phyloP scores from a whole-genome alignment of 2,888 invertebrate species.

The Saturnia pavonia region DNA sequence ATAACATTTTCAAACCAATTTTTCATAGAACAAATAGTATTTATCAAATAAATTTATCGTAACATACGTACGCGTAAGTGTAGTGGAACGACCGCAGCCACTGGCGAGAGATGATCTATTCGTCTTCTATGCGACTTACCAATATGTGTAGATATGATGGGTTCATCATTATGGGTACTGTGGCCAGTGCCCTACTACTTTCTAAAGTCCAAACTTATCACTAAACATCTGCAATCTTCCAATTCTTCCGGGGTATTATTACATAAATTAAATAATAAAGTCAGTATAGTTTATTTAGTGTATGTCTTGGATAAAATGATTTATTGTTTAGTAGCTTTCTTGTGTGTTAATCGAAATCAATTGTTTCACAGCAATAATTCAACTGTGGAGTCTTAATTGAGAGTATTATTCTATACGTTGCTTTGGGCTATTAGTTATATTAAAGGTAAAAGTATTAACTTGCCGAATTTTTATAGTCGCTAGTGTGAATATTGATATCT shows the following conservation, averaged over 20 bases:
- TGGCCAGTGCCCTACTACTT: not conserved
- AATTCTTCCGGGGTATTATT: not conserved
- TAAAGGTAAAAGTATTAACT: too few species aligned
- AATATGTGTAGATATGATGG: not conserved
- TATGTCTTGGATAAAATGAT: slow-evolving; percentile 40
- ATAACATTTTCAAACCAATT: slow-evolving; percentile 23
- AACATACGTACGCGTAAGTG: not conserved
- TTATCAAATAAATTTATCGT: not conserved
- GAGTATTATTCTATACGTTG: slow-evolving; percentile 58
- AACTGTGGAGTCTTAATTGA: slow-evolving; percentile 71
- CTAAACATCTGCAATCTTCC: not conserved
- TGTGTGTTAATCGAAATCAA: slow-evolving; percentile 76
- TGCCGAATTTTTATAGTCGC: too few species aligned
- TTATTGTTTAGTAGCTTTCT: slow-evolving; percentile 71
- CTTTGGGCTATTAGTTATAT: slow-evolving; percentile 48
- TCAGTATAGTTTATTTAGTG: not conserved
- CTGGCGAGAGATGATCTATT: too few species aligned
- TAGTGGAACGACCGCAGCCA: too few species aligned
- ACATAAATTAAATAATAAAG: not conserved
- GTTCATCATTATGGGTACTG: not conserved
- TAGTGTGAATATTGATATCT: too few species aligned
- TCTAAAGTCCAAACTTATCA: not conserved
- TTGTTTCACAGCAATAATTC: slow-evolving; percentile 75
- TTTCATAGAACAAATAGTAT: not conserved
- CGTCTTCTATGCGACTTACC: not conserved